A percentile compares a stretch with the other conserved stretches of the same genome.
These are phyloP conservation scores for Hydroisotoma schaefferi DNA, from an alignment of 2,888 invertebrate genomes.

Conservation along the genomic window DNA sequence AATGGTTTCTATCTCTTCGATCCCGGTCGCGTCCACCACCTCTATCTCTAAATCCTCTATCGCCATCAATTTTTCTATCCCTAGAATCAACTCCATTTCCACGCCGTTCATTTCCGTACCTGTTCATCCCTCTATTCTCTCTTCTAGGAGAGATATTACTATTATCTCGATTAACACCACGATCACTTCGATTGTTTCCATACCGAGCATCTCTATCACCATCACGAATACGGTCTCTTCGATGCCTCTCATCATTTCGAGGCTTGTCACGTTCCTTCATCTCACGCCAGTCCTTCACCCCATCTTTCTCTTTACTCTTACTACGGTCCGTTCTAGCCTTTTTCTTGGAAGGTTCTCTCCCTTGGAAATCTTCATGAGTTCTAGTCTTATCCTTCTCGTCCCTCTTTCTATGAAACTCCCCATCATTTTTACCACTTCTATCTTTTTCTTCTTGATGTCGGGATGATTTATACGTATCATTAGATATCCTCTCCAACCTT, in stretches of 20 bases:
- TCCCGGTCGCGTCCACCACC: slow-evolving; percentile 53
- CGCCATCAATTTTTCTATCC: slow-evolving; percentile 7
- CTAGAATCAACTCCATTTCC: slow-evolving; percentile 12
- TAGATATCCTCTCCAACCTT: no score
- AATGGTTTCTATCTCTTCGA: slow-evolving; percentile 51
- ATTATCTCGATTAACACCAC: not conserved
- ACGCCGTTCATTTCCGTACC: slow-evolving; percentile 3
- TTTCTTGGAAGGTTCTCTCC: slow-evolving; percentile 2
- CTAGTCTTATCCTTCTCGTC: slow-evolving; percentile 38
- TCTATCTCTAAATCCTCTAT: slow-evolving; percentile 37
- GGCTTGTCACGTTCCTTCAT: not conserved
- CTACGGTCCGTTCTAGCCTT: not conserved
- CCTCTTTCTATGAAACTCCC: not conserved
- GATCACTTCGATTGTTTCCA: not conserved
- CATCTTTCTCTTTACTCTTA: not conserved
- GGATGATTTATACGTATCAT: no score
- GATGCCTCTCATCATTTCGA: not conserved
- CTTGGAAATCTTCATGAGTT: slow-evolving; percentile 22
- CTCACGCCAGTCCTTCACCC: not conserved
- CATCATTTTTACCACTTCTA: slow-evolving; percentile 5
- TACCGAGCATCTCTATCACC: not conserved
- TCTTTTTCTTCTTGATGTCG: not conserved
- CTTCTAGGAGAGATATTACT: not conserved
- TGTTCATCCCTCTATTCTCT: not conserved
- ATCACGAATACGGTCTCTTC: not conserved